Evolutionary conservation across 2,888 invertebrate species (phyloP).

Genomic region (Ceratothoa steindachneri): DNA sequence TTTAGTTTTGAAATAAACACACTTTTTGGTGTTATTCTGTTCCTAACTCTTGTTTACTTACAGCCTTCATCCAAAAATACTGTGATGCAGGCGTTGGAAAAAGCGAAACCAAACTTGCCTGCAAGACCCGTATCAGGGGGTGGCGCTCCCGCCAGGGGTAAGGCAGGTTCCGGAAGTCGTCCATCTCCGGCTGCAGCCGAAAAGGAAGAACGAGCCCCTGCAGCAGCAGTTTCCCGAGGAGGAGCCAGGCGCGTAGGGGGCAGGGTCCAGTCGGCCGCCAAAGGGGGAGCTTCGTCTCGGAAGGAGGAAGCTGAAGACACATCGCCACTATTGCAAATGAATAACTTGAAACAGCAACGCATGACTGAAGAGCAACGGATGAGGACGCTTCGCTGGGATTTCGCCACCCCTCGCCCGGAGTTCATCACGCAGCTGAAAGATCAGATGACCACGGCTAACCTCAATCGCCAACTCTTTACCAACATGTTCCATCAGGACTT

Average conservation of each 20-base stretch:
- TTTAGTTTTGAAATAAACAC: no score
- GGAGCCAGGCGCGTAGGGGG: not conserved
- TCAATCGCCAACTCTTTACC: constrained; percentile 77
- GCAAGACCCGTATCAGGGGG: constrained; percentile 61
- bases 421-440: constrained; percentile 87
- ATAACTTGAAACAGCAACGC: constrained; percentile 85
- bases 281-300: constrained; percentile 52
- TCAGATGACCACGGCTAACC: constrained; percentile 81
- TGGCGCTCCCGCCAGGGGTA: constrained; percentile 50
- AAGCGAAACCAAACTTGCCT: constrained; percentile 77
- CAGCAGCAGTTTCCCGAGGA: not conserved
- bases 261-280: not conserved
- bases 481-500: constrained; percentile 94
- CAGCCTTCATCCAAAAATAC: constrained; percentile 56
- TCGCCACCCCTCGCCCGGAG: constrained; percentile 85
- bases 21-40: no score
- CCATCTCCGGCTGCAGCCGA: not conserved
- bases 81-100: constrained; percentile 75
- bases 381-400: constrained; percentile 77
- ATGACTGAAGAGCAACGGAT: constrained; percentile 90
- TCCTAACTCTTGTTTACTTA: constrained; percentile 25
- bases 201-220: not conserved
- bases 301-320: constrained; percentile 81
- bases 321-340: constrained; percentile 71
- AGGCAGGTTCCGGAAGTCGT: constrained; percentile 52